Evolutionary conservation across 2,888 invertebrate genomes (phyloP), one percentile per base, ranked within the genome.

Genomic region (Syritta pipiens): DNA sequence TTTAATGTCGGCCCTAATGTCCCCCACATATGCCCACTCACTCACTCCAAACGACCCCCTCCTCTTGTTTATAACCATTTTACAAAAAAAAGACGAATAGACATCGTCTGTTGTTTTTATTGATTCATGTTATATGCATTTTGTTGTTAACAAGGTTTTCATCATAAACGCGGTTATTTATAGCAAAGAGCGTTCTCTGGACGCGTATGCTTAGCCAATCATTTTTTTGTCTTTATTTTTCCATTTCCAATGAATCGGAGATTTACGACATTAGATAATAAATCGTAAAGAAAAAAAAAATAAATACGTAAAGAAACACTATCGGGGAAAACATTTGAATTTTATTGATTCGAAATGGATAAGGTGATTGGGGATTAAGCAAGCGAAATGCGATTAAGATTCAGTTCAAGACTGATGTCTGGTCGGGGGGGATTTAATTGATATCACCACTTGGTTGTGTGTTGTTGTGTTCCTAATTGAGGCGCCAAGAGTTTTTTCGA

Each of bases 231-330:
- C 24, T 7, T 32, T 59, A 49, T 49, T 60, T 28, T 65, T 44
- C 26, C 17, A 55, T 44, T 55, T 37, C 57, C n/a, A 48, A 22
- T 32, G 55, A 68, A 74, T 67, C 35, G 67, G n/a, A n/a, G n/a
- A 75, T 75, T 75, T 75, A 75, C 10, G 75, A 75, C 53, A 17
- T 46, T 75, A 35, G 68, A 75, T 75, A 75, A 75, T 68, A 62
- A 75, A 68, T 68, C 68, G 55, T 68, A 55, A 75, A 68, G 46
- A n/a, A n/a, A n/a, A n/a, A n/a, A n/a, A n/a, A n/a, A n/a, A n/a
- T n/a, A n/a, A n/a, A n/a, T n/a, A n/a, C 22, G 37, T 17, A 2
- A n/a, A 30, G 22, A 35, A 44, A n/a, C 30, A 51, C 67, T 59
- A 67, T 53, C 48, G 26, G 68, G 40, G 67, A 48, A 60, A 53